Conservation (phyloP, 2,797 vertebrate genomes). For the Ciconia nigra region DNA sequence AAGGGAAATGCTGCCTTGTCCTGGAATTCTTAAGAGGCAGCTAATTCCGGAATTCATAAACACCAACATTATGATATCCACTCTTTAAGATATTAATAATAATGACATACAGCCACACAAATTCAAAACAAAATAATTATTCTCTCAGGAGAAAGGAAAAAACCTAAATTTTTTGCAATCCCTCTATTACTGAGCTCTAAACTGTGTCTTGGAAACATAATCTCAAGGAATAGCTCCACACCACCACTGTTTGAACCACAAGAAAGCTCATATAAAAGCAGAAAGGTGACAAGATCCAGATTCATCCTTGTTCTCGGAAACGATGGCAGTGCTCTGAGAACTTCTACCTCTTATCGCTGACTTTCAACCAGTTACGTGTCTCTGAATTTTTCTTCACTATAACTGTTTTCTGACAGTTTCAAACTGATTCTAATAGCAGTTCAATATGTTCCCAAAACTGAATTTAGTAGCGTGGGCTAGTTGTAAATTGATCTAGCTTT, state of each 20-base stretch:
- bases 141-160: neutral
- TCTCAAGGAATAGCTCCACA: neutral
- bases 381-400: neutral
- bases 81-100: neutral
- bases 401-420: neutral
- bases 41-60: neutral
- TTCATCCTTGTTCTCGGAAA: neutral
- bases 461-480: neutral
- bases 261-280: neutral
- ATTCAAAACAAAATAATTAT: neutral
- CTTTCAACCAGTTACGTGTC: neutral
- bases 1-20: neutral
- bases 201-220: neutral
- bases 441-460: neutral
- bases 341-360: neutral
- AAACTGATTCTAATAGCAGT: neutral
- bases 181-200: neutral
- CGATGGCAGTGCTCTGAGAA: neutral
- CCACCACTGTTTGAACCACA: neutral
- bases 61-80: neutral
- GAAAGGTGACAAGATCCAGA: neutral
- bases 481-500: neutral
- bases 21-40: neutral
- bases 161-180: accelerated
- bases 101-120: neutral